A percentile compares a stretch with the other conserved stretches of the same genome.
Conservation (phyloP, 2,113 vertebrate species). For the Saccopteryx bilineata region DNA sequence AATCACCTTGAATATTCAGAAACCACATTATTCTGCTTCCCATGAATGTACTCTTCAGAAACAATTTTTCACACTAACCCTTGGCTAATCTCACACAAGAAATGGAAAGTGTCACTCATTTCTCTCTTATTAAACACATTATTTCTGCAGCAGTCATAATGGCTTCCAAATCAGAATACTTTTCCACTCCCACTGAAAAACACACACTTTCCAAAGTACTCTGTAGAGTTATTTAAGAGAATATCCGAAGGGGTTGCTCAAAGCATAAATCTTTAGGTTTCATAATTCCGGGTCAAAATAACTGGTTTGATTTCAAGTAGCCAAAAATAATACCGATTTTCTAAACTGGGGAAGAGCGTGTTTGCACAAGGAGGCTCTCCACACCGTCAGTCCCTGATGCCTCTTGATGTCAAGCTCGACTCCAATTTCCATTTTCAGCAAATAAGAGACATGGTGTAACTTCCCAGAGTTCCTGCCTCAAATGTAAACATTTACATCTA, state of each 20-base stretch:
- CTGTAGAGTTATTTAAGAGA: conserved; percentile 41
- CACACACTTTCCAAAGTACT: conserved; percentile 21
- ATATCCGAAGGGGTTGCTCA: background rate
- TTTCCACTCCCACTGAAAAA: background rate
- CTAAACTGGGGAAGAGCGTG: background rate
- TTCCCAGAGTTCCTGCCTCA: background rate
- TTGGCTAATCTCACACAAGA: conserved; percentile 47
- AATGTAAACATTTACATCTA: background rate
- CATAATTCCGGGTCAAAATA: conserved; percentile 48
- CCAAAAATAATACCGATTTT: background rate
- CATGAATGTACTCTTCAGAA: conserved; percentile 64
- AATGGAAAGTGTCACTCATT: conserved; percentile 65
- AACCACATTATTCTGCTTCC: background rate
- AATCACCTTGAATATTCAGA: conserved; percentile 72
- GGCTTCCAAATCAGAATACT: conserved; percentile 48
- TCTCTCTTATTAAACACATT: conserved; percentile 63
- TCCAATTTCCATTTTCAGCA: background rate
- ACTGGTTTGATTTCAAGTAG: conserved; percentile 28
- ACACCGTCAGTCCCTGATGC: background rate
- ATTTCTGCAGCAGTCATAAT: conserved; percentile 14
- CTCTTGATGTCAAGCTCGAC: background rate
- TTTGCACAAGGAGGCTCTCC: background rate
- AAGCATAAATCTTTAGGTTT: background rate
- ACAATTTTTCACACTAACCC: conserved; percentile 46
- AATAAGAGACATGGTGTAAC: background rate